A percentile compares a stretch with the other conserved stretches of the same genome.
Evolutionary conservation across 1,140 invertebrate species (phyloP).

Genomic region (Ridgeia piscesae): DNA sequence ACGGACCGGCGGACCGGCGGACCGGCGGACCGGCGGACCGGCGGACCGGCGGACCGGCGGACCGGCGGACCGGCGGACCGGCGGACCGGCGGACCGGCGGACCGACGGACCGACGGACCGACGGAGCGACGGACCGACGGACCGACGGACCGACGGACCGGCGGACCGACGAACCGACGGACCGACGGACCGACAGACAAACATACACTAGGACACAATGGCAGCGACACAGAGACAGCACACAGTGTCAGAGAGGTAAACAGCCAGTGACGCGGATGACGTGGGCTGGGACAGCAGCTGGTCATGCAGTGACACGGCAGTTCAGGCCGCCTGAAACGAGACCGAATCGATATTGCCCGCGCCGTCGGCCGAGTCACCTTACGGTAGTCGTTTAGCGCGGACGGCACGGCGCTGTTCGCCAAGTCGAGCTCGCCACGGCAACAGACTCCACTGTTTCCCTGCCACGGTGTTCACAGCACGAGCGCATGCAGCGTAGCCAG

Average conservation of each 20-base stretch:
- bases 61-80: background rate
- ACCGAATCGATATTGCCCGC: background rate
- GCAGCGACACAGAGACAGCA: no score
- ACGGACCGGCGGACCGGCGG: conserved; percentile 24
- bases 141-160: conserved; percentile 25
- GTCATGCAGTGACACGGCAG: background rate
- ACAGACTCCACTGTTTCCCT: background rate
- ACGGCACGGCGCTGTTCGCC: background rate
- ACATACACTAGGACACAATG: background rate
- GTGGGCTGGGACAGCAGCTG: conserved; percentile 9
- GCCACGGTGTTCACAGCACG: background rate
- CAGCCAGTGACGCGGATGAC: background rate
- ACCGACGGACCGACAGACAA: conserved; percentile 20
- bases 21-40: conserved; percentile 24
- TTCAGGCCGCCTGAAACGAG: background rate
- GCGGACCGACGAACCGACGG: conserved; percentile 25
- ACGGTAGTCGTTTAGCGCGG: background rate
- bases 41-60: conserved; percentile 24
- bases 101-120: conserved; percentile 23
- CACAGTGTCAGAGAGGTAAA: background rate
- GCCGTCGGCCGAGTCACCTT: background rate
- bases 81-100: background rate
- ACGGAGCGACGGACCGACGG: conserved; percentile 20
- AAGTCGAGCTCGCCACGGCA: background rate
- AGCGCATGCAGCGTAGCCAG: background rate